Base-by-base conservation (phyloP, 2,888 invertebrate genomes). In the Dichetophora obliterata region DNA sequence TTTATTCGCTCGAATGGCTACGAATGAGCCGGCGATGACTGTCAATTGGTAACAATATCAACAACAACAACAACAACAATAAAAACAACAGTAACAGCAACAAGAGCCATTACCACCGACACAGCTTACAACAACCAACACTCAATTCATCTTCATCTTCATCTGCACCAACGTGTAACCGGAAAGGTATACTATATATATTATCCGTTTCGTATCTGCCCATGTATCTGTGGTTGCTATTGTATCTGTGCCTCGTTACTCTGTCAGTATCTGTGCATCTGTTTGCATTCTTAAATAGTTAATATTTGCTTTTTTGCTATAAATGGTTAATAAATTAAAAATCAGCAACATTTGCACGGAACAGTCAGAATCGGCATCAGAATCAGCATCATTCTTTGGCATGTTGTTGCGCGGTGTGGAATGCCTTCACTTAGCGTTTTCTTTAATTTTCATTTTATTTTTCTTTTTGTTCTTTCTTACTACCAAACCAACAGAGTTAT, bases 271-370 rank as follows among this genome's bases (percentile, higher is more conserved):
- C n/a, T 27, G 43, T 57, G 50, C 34, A 16, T 43, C 37, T 37
- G 71, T 34, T 54, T 31, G 59, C 71, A 37, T 59, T 61, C 27
- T 61, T 61, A 72, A 72, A 72, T 48, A 72, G 43, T 43, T 43
- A 43, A 50, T 74, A 54, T 74, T 74, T 74, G 54, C 54, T 68
- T 68, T 66, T 68, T 24, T 16, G 5, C n/a, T n/a, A 14, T 61
- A 75, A 75, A 69, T 69, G n/a, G 65, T 50, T 43, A 14, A 68
- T 66, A 75, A 75, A 68, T 75, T 68, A 68, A 50, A 65, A 74
- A 50, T 59, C 68, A 59, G 43, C 27, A 22, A 14, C 37, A 43
- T 43, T n/a, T 43, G 43, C 43, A 43, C 43, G 43, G 43, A 19
- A 9, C 68, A 27, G 16, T 37, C 48, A 22, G 43, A 27, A 61